Evolutionary conservation across 2,888 invertebrate species (phyloP).

Genomic region (Atrina japonica): DNA sequence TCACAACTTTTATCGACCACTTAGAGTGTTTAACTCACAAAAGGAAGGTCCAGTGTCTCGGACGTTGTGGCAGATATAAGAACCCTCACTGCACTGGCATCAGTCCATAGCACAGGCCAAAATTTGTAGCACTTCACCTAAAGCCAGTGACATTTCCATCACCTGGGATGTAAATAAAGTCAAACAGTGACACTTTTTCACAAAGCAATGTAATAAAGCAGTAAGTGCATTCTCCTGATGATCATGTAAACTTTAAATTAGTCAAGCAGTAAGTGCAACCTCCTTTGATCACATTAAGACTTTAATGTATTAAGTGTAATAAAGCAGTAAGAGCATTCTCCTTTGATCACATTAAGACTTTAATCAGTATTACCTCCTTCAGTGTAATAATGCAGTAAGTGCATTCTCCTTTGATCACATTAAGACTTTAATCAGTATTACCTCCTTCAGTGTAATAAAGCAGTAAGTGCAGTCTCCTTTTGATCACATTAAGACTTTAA

Average conservation of each 20-base stretch:
- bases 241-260: conserved; percentile 93
- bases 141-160: no score
- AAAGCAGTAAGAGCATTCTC: conserved; percentile 98
- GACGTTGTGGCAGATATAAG: no score
- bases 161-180: no score
- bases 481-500: conserved; percentile 95
- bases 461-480: conserved; percentile 99
- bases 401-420: conserved; percentile 97
- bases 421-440: no score
- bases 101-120: no score
- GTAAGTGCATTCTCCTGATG: conserved; percentile 98
- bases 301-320: conserved; percentile 90
- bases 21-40: no score
- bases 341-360: conserved; percentile 96
- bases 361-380: conserved; percentile 87
- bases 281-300: conserved; percentile 96
- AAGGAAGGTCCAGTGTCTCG: no score
- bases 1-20: no score
- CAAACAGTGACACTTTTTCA: no score
- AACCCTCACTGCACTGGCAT: no score
- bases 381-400: conserved; percentile 98
- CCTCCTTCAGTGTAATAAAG: conserved; percentile 95
- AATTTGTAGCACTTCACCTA: no score
- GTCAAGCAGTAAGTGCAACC: conserved; percentile 98
- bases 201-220: conserved; percentile 98